Conservation (phyloP, 2,797 vertebrate species). For the Botia kubotai region DNA sequence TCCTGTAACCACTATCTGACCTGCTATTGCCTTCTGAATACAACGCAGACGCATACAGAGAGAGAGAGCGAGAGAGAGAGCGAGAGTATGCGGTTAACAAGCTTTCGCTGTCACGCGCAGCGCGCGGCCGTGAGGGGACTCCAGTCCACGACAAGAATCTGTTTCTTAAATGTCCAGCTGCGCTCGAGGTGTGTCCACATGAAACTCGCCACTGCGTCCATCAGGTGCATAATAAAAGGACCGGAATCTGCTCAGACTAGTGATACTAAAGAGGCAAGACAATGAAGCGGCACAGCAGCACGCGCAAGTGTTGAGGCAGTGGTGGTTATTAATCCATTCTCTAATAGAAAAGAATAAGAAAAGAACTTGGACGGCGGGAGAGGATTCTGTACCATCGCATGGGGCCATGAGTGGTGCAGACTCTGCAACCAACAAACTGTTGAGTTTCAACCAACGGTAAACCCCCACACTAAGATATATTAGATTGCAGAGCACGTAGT, state of each 20-base stretch:
- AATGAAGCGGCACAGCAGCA: conserved; percentile 33
- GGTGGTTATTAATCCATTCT: conserved; percentile 48
- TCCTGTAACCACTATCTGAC: background rate
- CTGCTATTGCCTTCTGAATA: background rate
- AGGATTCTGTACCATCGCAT: conserved; percentile 69
- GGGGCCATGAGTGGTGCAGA: conserved; percentile 85
- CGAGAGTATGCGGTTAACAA: conserved; percentile 17
- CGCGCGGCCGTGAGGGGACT: conserved; percentile 36
- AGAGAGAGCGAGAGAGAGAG: background rate
- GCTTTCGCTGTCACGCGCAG: conserved; percentile 22
- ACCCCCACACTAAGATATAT: background rate
- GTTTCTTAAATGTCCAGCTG: conserved; percentile 36
- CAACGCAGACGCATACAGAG: background rate
- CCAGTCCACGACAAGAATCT: conserved; percentile 34
- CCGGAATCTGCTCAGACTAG: background rate
- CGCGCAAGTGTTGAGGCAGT: conserved; percentile 16
- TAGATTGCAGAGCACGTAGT: background rate
- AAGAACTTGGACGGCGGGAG: conserved; percentile 65
- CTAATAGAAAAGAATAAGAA: conserved; percentile 39
- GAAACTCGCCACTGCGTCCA: conserved; percentile 26
- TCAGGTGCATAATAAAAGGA: conserved; percentile 5
- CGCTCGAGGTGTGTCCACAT: conserved; percentile 29
- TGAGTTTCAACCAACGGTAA: conserved; percentile 89
- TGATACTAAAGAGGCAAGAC: background rate
- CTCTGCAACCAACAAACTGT: conserved; percentile 83